Conservation (phyloP, 2,888 invertebrate genomes). For the Callyntrura sp. region DNA sequence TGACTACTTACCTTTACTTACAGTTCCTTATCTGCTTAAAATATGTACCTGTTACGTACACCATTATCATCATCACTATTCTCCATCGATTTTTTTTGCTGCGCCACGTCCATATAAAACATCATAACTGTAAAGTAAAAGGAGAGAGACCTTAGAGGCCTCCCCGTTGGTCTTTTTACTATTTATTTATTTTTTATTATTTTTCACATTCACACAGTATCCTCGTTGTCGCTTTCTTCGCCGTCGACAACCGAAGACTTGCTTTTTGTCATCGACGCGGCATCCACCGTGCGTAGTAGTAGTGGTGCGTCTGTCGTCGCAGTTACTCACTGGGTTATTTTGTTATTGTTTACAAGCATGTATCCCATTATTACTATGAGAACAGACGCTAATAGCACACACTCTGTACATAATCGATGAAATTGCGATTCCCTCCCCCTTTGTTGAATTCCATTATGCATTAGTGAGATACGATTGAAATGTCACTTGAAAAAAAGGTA, state of each 20-base stretch:
- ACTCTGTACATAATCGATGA: not conserved
- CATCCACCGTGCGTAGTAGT: not conserved
- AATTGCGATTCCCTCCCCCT: not conserved
- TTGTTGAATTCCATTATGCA: not conserved
- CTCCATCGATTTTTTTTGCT: constrained; percentile 13
- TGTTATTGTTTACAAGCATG: not conserved
- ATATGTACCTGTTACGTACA: constrained; percentile 58
- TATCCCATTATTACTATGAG: not conserved
- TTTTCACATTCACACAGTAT: not conserved
- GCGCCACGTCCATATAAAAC: not conserved
- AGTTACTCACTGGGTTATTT: not conserved
- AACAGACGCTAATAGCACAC: not conserved
- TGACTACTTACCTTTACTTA: constrained; percentile 66
- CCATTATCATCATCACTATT: constrained; percentile 36
- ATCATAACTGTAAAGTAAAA: constrained; percentile 10
- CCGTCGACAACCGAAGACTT: not conserved
- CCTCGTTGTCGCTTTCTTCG: constrained; percentile 9
- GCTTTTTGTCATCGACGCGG: not conserved
- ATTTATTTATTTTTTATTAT: constrained; percentile 36
- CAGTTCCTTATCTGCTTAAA: constrained; percentile 49
- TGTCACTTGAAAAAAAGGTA: not conserved
- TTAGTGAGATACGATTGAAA: not conserved
- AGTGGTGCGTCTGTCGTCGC: not conserved
- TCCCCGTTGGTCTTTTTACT: constrained; percentile 50
- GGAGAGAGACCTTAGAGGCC: constrained; percentile 33